Conservation (phyloP, 2,888 invertebrate species). For the Netelia virgata region DNA sequence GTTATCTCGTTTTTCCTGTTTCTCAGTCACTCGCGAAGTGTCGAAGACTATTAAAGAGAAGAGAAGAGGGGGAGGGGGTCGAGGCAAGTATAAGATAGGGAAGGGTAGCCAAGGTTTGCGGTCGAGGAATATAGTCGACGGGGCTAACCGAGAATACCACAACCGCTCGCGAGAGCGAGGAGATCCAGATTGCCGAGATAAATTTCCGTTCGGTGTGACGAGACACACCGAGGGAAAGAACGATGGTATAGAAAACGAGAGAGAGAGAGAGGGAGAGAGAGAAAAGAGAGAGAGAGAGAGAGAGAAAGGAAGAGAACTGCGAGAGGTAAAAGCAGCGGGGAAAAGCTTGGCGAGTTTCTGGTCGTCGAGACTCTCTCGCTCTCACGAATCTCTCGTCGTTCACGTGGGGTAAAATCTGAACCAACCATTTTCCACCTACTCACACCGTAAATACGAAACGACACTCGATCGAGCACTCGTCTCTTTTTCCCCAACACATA, state of each 20-base stretch:
- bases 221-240: neutral
- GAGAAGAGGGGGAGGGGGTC: neutral
- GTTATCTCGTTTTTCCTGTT: too few relatives aligned
- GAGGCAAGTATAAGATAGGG: neutral
- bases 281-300: neutral
- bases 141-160: conserved; percentile 59
- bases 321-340: conserved; percentile 31
- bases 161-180: conserved; percentile 29
- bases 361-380: neutral
- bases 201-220: conserved; percentile 67
- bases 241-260: conserved; percentile 9
- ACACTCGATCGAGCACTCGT: conserved; percentile 66
- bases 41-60: conserved; percentile 31
- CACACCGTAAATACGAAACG: conserved; percentile 71
- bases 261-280: conserved; percentile 11
- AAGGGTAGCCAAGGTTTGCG: conserved; percentile 16
- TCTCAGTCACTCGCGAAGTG: neutral
- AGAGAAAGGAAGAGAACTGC: conserved; percentile 28
- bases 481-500: conserved; percentile 39
- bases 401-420: conserved; percentile 48
- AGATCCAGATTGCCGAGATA: conserved; percentile 68
- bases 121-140: conserved; percentile 45
- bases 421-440: conserved; percentile 68
- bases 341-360: conserved; percentile 49
- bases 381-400: conserved; percentile 28